phyloP scores from a whole-genome alignment of 1,140 invertebrate genomes.

The Mya arenaria region DNA sequence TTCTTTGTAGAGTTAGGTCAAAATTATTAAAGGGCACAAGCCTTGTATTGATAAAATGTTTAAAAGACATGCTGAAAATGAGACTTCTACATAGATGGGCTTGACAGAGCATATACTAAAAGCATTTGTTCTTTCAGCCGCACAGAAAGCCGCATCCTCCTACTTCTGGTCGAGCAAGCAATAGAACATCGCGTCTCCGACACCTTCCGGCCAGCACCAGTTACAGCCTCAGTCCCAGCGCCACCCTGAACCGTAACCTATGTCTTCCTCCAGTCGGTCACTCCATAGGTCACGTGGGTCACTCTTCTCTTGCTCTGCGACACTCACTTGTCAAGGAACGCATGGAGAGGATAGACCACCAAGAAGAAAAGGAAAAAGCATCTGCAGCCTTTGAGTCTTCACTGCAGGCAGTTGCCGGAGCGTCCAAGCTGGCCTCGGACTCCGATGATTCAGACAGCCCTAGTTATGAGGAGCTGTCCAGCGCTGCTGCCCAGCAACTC shows the following conservation, averaged over 20 bases:
- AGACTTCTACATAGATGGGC: too few relatives aligned
- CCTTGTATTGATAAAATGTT: too few relatives aligned
- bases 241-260: constrained; percentile 76
- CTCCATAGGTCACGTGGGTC: constrained; percentile 51
- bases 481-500: constrained; percentile 35
- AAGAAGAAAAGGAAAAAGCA: constrained; percentile 43
- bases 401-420: constrained; percentile 13
- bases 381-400: constrained; percentile 35
- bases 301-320: constrained; percentile 29
- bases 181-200: constrained; percentile 62
- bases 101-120: too few relatives aligned
- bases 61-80: too few relatives aligned
- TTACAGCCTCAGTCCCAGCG: constrained; percentile 53
- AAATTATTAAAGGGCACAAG: too few relatives aligned
- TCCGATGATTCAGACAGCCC: constrained; percentile 45
- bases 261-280: constrained; percentile 79
- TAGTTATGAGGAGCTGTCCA: constrained; percentile 32
- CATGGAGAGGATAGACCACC: constrained; percentile 35
- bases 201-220: constrained; percentile 61
- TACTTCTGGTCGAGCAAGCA: constrained; percentile 67
- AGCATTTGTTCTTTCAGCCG: constrained; percentile 62
- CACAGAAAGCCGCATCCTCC: constrained; percentile 75
- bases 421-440: constrained; percentile 27
- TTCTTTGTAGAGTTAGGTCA: too few relatives aligned
- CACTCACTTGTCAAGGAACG: constrained; percentile 44